These are phyloP conservation scores for Cynopterus sphinx DNA, from an alignment of 2,797 vertebrate species.

Conservation along the genomic window DNA sequence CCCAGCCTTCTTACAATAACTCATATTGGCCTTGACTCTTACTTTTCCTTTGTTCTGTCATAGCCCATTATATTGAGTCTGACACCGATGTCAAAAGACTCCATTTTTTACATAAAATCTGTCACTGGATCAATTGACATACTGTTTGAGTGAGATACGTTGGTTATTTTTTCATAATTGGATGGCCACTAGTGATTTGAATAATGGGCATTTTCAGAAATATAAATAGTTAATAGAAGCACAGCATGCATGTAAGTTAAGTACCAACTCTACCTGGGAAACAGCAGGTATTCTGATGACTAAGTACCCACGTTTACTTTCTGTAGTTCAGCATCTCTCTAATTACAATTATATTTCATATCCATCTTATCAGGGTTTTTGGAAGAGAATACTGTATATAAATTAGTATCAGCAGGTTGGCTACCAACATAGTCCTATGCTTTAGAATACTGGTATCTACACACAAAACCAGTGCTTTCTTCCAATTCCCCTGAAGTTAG, in stretches of 20 bases:
- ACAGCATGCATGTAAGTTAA: slow-evolving; percentile 86
- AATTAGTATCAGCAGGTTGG: slow-evolving; percentile 77
- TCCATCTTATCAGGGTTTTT: slow-evolving; percentile 80
- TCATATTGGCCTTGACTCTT: not conserved
- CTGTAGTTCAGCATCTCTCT: slow-evolving; percentile 83
- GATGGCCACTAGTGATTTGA: slow-evolving; percentile 81
- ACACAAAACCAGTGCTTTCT: slow-evolving; percentile 6
- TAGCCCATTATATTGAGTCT: not conserved
- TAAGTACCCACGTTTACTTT: slow-evolving; percentile 81
- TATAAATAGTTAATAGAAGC: slow-evolving; percentile 83
- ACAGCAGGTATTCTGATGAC: slow-evolving; percentile 84
- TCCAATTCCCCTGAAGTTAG: slow-evolving; percentile 45
- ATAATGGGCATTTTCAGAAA: slow-evolving; percentile 83
- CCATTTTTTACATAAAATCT: not conserved
- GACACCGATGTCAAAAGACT: not conserved
- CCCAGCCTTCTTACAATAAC: not conserved
- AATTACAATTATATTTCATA: slow-evolving; percentile 86
- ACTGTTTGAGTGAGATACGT: slow-evolving; percentile 76
- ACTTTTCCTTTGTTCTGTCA: not conserved
- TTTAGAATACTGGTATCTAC: slow-evolving; percentile 49
- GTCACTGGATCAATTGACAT: slow-evolving; percentile 69
- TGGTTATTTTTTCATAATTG: slow-evolving; percentile 81
- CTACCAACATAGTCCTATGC: slow-evolving; percentile 60
- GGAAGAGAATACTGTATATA: slow-evolving; percentile 68
- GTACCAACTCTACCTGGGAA: slow-evolving; percentile 80